Evolutionary conservation across 1,140 invertebrate genomes (phyloP), one percentile per base, ranked within the genome.

Genomic region (Samia ricini): DNA sequence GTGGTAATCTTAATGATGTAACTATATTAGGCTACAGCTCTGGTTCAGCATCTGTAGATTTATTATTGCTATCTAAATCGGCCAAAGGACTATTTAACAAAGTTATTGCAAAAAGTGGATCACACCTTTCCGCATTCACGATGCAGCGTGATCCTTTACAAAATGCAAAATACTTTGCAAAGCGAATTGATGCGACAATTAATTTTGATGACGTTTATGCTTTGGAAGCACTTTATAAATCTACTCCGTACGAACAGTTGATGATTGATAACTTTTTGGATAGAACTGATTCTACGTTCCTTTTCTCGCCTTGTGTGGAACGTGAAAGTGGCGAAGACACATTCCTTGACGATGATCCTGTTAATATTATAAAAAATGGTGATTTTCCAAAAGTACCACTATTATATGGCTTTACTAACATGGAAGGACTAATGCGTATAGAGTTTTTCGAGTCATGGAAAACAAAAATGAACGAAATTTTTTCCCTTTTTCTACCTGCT

Each of bases 1-100:
- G 79, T 3, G 76, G 73, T 12, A 74, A 78, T 49, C 73, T 71
- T 50, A 24, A 70, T 26, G 69, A 78, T 33, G 64, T 78, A 24
- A 71, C 76, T 0, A 60, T 78, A 6, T 48, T 26, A 24, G 73
- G 76, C 2, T 60, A 12, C 5, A 78, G 76, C 50, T 68, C 76
- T 22, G 76, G 76, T 5, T 51, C 62, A 8, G 54, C 60, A 0
- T 22, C 72, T 10, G 72, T 68, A 4, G 70, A 78, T 33, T 26
- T 71, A 26, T 33, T 78, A 24, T 58, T 67, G 51, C 36, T 78
- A 4, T 73, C 76, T 2, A 69, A 64, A 33, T 21, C 57, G 8
- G 49, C 71, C 4, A 54, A 64, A 61, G 70, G 69, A n/a, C 59
- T 75, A 18, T 75, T 73, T 51, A 59, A 72, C 15, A 73, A 69